These are phyloP conservation scores for Notocelia uddmanniana DNA, from an alignment of 2,888 invertebrate species.

Conservation along the genomic window DNA sequence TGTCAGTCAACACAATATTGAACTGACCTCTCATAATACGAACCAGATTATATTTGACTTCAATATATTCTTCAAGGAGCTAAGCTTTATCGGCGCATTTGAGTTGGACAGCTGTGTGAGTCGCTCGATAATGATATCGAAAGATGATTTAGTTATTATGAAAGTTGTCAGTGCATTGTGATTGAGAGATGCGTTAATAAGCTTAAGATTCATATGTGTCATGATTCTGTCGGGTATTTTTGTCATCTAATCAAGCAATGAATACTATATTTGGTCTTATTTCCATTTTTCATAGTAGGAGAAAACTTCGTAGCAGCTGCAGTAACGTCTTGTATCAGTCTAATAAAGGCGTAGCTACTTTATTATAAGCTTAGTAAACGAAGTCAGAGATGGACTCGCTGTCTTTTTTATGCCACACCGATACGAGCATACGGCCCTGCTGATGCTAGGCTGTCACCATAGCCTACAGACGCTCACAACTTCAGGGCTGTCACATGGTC, in stretches of 20 bases:
- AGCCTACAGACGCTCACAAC: too few relatives aligned
- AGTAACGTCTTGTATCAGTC: slow-evolving; percentile 61
- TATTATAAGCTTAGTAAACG: too few relatives aligned
- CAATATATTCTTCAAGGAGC: slow-evolving; percentile 64
- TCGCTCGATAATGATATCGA: slow-evolving; percentile 55
- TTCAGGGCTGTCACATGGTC: too few relatives aligned
- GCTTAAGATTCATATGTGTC: slow-evolving; percentile 29
- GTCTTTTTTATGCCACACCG: too few relatives aligned
- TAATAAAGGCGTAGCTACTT: slow-evolving; percentile 66
- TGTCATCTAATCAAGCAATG: slow-evolving; percentile 23
- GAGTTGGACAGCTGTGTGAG: slow-evolving; percentile 68
- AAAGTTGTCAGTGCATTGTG: slow-evolving; percentile 32
- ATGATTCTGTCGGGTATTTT: slow-evolving; percentile 9
- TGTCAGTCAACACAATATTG: slow-evolving; percentile 67
- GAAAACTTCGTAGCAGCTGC: slow-evolving; percentile 58
- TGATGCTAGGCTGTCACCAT: too few relatives aligned
- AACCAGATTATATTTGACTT: slow-evolving; percentile 68
- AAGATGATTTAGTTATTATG: slow-evolving; percentile 44
- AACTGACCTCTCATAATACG: slow-evolving; percentile 81
- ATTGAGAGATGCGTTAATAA: slow-evolving; percentile 42
- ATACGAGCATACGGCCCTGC: too few relatives aligned
- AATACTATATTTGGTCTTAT: slow-evolving; percentile 31
- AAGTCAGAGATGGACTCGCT: too few relatives aligned
- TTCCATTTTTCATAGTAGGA: slow-evolving; percentile 48
- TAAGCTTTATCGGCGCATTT: slow-evolving; percentile 64